Evolutionary conservation across 2,797 vertebrate species (phyloP).

Genomic region (Sphenopsis melanotis): DNA sequence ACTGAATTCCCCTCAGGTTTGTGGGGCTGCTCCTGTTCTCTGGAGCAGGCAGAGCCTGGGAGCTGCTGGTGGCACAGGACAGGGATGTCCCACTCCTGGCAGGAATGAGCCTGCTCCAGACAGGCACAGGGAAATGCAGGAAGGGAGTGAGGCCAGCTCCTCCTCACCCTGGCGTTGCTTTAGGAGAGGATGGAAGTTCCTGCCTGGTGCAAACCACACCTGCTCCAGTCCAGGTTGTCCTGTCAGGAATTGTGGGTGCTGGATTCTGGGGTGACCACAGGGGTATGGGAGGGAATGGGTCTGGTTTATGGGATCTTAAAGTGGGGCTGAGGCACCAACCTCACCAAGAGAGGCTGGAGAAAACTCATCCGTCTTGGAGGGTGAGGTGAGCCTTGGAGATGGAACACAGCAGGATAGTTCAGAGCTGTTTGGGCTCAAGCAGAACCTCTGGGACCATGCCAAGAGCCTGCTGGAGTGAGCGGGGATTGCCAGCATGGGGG

Average conservation of each 20-base stretch:
- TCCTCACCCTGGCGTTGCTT: not conserved
- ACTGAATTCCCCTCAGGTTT: not conserved
- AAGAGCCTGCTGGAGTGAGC: not conserved
- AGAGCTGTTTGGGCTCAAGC: not conserved
- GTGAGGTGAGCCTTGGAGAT: not conserved
- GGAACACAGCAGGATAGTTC: not conserved
- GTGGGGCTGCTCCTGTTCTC: not conserved
- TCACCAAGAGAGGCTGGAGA: not conserved
- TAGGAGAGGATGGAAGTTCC: not conserved
- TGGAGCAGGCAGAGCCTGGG: not conserved
- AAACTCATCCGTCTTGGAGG: not conserved
- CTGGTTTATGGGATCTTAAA: not conserved
- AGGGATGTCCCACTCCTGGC: not conserved
- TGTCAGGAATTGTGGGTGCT: not conserved
- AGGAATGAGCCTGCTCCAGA: not conserved
- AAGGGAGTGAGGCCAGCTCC: not conserved
- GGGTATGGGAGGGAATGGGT: not conserved
- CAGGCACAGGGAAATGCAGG: not conserved
- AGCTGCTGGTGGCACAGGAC: not conserved
- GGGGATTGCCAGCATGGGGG: not conserved
- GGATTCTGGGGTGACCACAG: rapidly evolving
- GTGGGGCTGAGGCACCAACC: not conserved
- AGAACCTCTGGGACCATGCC: not conserved
- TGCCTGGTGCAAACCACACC: not conserved
- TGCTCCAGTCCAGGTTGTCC: not conserved